Base-by-base conservation (phyloP, 2,797 vertebrate genomes). In the Labeo calbasu region DNA sequence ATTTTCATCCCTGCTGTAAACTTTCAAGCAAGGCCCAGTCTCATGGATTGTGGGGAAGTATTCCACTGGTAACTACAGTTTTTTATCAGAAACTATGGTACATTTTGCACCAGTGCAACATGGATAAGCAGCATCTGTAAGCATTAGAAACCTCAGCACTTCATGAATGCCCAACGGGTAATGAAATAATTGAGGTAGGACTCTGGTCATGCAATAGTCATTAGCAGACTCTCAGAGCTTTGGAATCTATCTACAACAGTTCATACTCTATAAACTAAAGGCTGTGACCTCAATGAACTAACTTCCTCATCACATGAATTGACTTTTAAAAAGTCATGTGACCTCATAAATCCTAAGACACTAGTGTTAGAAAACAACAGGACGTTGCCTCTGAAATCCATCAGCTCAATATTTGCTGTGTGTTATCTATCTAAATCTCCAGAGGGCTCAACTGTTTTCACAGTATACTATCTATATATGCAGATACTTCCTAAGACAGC, bases 181-280 rank as follows among this genome's bases (percentile, higher is more conserved):
- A 90, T 86, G 55, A 86, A 86, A 89, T 91, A 50, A 89, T 86
- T 83, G 55, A 86, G 77, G 75, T n/a, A n/a, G 59, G 76, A 81
- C 59, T 81, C 40, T 70, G 68, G 88, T 91, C 88, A 90, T 86
- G 85, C 87, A 84, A 40, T 70, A 86, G 80, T 66, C 84, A 84
- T 88, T 88, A 88, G 61, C 53, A 78, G 43, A 82, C 53, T 68
- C 13, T 48, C 55, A 3, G 17, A 46, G 53, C 23, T 65, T 72
- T 68, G 79, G 79, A 68, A 79, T 84, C 61, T 63, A 32, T 85
- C 83, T 83, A 78, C 79, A 76, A 72, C 25, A 51, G 43, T 43
- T 70, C 32, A 4, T 40, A 10, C 21, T n/a, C 23, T 59, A 48
- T 81, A 73, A 85, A 61, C 75, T 79, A 86, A 80, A 77, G 80